A percentile compares a stretch with the other conserved stretches of the same genome.
phyloP scores from a whole-genome alignment of 2,113 vertebrate genomes.

The Bothrops jararaca region DNA sequence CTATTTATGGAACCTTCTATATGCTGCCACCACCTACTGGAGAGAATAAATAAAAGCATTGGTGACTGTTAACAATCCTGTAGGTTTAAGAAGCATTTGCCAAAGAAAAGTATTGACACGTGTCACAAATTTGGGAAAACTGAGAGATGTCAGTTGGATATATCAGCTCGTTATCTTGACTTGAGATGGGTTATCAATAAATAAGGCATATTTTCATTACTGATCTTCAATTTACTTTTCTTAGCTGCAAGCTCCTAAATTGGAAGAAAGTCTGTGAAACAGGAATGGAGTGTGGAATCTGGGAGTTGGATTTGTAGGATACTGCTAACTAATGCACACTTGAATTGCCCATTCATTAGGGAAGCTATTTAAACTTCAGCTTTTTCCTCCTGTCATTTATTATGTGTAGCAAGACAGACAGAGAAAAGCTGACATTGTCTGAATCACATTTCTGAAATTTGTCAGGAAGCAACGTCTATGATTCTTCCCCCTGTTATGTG shows the following conservation, averaged over 20 bases:
- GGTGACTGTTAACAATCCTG: not conserved
- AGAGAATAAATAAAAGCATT: not conserved
- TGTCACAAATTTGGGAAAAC: not conserved
- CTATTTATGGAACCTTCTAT: not conserved
- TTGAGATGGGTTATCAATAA: not conserved
- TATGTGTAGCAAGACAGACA: not conserved
- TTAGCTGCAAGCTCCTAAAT: not conserved
- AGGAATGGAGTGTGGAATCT: not conserved
- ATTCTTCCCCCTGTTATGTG: not conserved
- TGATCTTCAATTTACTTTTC: not conserved
- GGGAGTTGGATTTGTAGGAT: not conserved
- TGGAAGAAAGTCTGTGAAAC: not conserved
- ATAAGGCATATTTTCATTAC: not conserved
- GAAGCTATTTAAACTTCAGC: not conserved
- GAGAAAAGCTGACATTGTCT: not conserved
- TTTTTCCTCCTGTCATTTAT: not conserved
- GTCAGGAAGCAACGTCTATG: not conserved
- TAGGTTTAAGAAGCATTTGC: not conserved
- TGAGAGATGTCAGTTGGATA: not conserved
- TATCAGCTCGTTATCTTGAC: not conserved
- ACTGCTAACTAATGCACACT: not conserved
- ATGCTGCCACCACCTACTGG: slow-evolving; percentile 29
- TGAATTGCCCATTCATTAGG: not conserved
- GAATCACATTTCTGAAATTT: not conserved
- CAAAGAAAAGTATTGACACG: not conserved